phyloP scores from a whole-genome alignment of 2,113 vertebrate genomes.

The Osmerus eperlanus region DNA sequence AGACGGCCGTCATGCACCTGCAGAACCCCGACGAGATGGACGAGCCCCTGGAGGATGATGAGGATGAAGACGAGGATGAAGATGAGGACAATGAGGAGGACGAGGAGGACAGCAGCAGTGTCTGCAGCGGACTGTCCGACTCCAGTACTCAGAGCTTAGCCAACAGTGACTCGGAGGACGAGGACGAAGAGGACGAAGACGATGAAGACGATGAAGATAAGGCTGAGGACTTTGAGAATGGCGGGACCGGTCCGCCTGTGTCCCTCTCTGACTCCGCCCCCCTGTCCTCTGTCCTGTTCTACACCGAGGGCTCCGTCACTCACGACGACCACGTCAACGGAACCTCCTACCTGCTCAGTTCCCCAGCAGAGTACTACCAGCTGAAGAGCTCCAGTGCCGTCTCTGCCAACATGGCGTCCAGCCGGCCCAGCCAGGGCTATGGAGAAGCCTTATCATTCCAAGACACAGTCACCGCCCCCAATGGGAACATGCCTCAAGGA shows the following conservation, averaged over 20 bases:
- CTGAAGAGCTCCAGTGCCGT: constrained; percentile 77
- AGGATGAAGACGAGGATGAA: constrained; percentile 71
- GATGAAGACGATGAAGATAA: constrained; percentile 81
- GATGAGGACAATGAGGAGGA: constrained; percentile 73
- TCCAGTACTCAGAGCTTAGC: constrained; percentile 96
- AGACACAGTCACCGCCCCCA: constrained; percentile 66
- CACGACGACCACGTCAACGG: constrained; percentile 85
- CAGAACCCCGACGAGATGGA: constrained; percentile 84
- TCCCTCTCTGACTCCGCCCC: constrained; percentile 77
- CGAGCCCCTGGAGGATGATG: constrained; percentile 83
- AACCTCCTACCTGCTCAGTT: constrained; percentile 82
- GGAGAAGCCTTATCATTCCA: constrained; percentile 72
- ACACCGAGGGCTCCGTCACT: constrained; percentile 77
- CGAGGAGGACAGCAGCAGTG: constrained; percentile 93
- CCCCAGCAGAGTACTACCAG: constrained; percentile 90
- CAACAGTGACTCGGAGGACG: constrained; percentile 90
- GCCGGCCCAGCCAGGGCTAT: constrained; percentile 75
- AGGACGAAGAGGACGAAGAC: constrained; percentile 82
- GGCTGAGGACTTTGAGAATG: constrained; percentile 77
- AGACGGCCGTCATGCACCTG: constrained; percentile 82
- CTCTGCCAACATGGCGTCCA: constrained; percentile 58
- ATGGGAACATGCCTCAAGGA: constrained; percentile 75
- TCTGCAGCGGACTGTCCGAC: constrained; percentile 93
- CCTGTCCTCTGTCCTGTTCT: constrained; percentile 87
- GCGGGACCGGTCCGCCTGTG: constrained; percentile 55